A percentile compares a stretch with the other conserved stretches of the same genome.
phyloP scores from a whole-genome alignment of 2,888 invertebrate species.

The Lomographa bimaculata region DNA sequence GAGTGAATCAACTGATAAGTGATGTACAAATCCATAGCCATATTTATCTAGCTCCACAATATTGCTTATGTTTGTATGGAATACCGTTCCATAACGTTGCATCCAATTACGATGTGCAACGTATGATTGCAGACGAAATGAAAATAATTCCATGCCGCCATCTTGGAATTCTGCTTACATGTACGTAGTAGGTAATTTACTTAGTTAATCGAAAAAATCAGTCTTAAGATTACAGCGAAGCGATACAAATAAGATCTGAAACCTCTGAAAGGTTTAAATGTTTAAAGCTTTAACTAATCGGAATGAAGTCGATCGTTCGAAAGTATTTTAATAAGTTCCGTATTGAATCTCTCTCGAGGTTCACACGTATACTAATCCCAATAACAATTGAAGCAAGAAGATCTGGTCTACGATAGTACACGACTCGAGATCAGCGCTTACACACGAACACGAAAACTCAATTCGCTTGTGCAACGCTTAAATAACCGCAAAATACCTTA shows the following conservation, averaged over 20 bases:
- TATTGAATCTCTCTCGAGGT: constrained; percentile 55
- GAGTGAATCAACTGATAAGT: constrained; percentile 48
- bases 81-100: constrained; percentile 52
- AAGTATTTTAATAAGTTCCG: constrained; percentile 66
- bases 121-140: constrained; percentile 49
- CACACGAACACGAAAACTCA: constrained; percentile 77
- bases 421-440: constrained; percentile 59
- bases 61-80: constrained; percentile 37
- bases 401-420: constrained; percentile 69
- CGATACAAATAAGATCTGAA: no score
- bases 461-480: constrained; percentile 79
- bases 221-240: background rate
- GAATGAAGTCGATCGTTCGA: constrained; percentile 32
- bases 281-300: constrained; percentile 17
- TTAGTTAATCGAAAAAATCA: background rate
- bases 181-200: constrained; percentile 18
- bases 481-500: constrained; percentile 82
- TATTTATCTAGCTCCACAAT: constrained; percentile 27
- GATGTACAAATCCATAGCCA: constrained; percentile 25
- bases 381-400: constrained; percentile 68
- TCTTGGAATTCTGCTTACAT: constrained; percentile 27
- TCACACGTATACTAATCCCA: constrained; percentile 68
- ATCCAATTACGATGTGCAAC: constrained; percentile 47
- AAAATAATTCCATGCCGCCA: constrained; percentile 50
- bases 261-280: background rate